Conservation (phyloP, 2,888 invertebrate species). For the Cerceris ruficornis region DNA sequence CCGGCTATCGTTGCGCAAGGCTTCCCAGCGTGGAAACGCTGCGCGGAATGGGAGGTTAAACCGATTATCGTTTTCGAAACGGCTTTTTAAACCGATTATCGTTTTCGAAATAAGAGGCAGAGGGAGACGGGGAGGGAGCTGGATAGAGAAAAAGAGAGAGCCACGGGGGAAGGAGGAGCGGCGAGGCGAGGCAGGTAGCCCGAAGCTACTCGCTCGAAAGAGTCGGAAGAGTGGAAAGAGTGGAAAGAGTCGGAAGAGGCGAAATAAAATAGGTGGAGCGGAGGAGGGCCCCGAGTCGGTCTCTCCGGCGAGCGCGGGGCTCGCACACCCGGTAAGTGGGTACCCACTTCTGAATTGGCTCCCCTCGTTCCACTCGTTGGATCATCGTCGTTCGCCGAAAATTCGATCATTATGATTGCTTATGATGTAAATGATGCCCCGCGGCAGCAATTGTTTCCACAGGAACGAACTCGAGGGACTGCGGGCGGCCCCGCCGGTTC, state of each 20-base stretch:
- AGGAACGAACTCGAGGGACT: slow-evolving; percentile 72
- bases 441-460: slow-evolving; percentile 82
- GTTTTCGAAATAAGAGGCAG: background rate
- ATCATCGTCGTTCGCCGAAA: slow-evolving; percentile 81
- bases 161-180: slow-evolving; percentile 33
- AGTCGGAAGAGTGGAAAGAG: background rate
- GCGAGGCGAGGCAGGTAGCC: slow-evolving; percentile 76
- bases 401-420: slow-evolving; percentile 82
- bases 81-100: slow-evolving; percentile 25
- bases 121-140: slow-evolving; percentile 11
- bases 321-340: slow-evolving; percentile 78
- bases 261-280: slow-evolving; percentile 15
- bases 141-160: background rate
- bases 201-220: slow-evolving; percentile 65
- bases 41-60: slow-evolving; percentile 37
- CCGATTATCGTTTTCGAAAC: slow-evolving; percentile 70
- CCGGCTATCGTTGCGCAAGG: too few relatives aligned
- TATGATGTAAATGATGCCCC: slow-evolving; percentile 85
- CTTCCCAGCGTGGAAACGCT: too few relatives aligned
- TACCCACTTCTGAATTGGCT: slow-evolving; percentile 81
- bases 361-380: slow-evolving; percentile 81
- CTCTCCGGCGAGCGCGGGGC: slow-evolving; percentile 60
- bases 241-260: slow-evolving; percentile 62
- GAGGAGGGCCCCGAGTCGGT: slow-evolving; percentile 65
- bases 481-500: slow-evolving; percentile 59